Conservation (phyloP, 2,113 vertebrate species). For the Pseudonaja textilis region DNA sequence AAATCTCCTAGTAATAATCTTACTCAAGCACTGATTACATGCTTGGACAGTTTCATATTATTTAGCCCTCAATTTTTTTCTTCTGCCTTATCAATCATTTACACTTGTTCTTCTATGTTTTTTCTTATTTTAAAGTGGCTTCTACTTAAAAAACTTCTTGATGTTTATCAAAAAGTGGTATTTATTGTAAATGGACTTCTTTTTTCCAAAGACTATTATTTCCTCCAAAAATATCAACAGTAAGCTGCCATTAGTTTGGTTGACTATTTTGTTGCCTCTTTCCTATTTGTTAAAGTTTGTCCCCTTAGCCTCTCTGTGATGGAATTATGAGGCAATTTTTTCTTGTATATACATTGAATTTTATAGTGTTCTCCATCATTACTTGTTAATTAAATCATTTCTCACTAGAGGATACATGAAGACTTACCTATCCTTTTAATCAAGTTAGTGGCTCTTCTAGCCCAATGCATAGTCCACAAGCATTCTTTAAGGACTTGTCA, state of each 20-base stretch:
- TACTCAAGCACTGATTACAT: not conserved
- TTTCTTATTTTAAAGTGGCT: not conserved
- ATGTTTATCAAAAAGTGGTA: not conserved
- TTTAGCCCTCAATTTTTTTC: not conserved
- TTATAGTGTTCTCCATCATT: not conserved
- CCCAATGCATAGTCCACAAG: not conserved
- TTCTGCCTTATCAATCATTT: not conserved
- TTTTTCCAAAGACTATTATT: not conserved
- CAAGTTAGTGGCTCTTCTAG: not conserved
- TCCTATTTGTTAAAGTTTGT: not conserved
- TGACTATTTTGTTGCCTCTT: not conserved
- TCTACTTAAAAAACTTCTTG: not conserved
- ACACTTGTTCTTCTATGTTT: not conserved
- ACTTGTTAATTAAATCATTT: not conserved
- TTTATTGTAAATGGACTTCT: not conserved
- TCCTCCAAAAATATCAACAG: not conserved
- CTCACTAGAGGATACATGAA: not conserved
- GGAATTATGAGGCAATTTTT: not conserved
- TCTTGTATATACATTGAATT: not conserved
- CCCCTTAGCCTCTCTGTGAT: not conserved
- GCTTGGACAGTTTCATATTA: not conserved
- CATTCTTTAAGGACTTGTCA: not conserved
- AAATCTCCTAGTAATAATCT: not conserved
- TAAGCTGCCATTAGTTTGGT: not conserved
- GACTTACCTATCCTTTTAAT: not conserved